A percentile compares a stretch with the other conserved stretches of the same genome.
These are phyloP conservation scores for Mnemiopsis leidyi DNA, from an alignment of 37 sponge, comb jelly and placozoan genomes.

Conservation along the genomic window DNA sequence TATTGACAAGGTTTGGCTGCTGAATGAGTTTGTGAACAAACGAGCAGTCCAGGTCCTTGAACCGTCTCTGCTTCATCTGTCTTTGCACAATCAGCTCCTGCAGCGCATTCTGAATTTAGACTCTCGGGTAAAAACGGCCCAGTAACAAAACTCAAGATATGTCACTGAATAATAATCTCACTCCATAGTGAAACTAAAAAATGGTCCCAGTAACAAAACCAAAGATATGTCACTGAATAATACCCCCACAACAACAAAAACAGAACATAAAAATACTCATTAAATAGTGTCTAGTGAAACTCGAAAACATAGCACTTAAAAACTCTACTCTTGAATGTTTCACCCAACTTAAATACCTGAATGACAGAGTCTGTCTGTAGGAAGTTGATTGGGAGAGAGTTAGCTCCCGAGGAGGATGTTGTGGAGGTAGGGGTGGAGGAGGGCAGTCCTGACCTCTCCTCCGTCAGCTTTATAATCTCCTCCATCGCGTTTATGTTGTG, in stretches of 20 bases:
- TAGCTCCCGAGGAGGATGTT: neutral
- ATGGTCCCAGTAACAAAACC: too few relatives aligned
- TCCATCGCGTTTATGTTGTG: slow-evolving; percentile 14
- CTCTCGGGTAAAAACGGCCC: too few relatives aligned
- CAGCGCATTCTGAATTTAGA: neutral
- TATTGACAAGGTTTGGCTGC: neutral
- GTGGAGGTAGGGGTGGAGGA: neutral
- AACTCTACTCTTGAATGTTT: too few relatives aligned
- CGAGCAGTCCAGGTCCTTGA: slow-evolving; percentile 27
- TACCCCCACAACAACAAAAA: too few relatives aligned
- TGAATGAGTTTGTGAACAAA: slow-evolving; percentile 5
- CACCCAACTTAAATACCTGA: neutral
- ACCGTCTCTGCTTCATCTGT: neutral
- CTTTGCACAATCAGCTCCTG: slow-evolving; percentile 13
- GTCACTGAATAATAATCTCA: too few relatives aligned
- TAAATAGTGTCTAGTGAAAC: too few relatives aligned
- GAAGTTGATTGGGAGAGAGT: neutral
- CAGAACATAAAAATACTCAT: too few relatives aligned
- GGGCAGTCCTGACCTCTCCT: neutral
- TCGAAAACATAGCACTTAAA: too few relatives aligned
- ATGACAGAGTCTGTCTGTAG: slow-evolving; percentile 2
- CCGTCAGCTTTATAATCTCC: neutral
- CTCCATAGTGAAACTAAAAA: too few relatives aligned
- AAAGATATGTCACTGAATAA: too few relatives aligned
- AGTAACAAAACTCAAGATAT: too few relatives aligned